phyloP scores from a whole-genome alignment of 2,888 invertebrate species.

The Entomobrya proxima region DNA sequence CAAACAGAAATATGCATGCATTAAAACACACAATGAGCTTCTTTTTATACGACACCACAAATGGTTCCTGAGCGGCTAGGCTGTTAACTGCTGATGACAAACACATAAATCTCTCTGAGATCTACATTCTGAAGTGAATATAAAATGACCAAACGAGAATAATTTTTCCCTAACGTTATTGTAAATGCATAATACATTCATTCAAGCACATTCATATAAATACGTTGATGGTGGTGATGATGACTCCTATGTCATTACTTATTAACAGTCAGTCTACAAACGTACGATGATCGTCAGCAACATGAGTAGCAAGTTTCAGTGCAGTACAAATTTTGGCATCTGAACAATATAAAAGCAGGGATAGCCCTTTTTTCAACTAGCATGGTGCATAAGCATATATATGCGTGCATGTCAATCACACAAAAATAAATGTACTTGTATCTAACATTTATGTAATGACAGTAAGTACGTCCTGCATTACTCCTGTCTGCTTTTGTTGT shows the following conservation, averaged over 20 bases:
- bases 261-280: slow-evolving; percentile 54
- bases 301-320: background rate
- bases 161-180: background rate
- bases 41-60: slow-evolving; percentile 56
- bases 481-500: slow-evolving; percentile 64
- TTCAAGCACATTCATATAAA: background rate
- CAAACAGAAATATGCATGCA: background rate
- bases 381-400: slow-evolving; percentile 53
- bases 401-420: slow-evolving; percentile 75
- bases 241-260: slow-evolving; percentile 28
- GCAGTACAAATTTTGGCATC: background rate
- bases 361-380: too few species aligned
- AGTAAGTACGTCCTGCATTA: slow-evolving; percentile 63
- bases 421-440: slow-evolving; percentile 45
- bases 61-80: slow-evolving; percentile 20
- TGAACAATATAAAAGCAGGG: too few species aligned
- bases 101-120: slow-evolving; percentile 60
- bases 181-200: background rate
- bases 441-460: slow-evolving; percentile 31
- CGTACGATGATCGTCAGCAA: slow-evolving; percentile 33
- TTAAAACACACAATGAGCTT: background rate
- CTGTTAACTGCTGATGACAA: slow-evolving; percentile 57
- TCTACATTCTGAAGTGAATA: slow-evolving; percentile 32
- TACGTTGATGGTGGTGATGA: background rate
- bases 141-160: slow-evolving; percentile 54